A percentile compares a stretch with the other conserved stretches of the same genome.
Conservation (phyloP, 2,888 invertebrate genomes). For the Aspidiotus rigidus region DNA sequence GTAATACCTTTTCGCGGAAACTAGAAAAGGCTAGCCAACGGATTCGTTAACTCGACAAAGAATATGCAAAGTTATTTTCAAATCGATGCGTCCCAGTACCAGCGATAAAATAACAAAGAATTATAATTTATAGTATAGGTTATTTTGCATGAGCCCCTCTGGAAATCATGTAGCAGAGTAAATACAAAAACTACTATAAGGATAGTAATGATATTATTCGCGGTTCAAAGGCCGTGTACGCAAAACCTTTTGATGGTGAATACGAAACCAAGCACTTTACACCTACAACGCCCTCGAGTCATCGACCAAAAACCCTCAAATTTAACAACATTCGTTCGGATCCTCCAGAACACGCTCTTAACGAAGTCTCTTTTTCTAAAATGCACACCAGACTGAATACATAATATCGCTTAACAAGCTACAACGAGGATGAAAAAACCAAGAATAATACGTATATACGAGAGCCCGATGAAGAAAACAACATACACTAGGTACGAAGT, state of each 20-base stretch:
- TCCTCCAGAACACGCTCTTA: constrained; percentile 22
- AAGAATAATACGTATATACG: neutral
- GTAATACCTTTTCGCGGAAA: no score
- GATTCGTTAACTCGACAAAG: no score
- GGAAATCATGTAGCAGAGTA: constrained; percentile 9
- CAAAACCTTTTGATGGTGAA: constrained; percentile 28
- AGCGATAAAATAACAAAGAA: neutral
- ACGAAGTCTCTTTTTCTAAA: constrained; percentile 33
- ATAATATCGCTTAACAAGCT: constrained; percentile 31
- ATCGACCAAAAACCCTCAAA: constrained; percentile 31
- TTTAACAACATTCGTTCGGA: constrained; percentile 29
- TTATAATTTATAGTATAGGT: constrained; percentile 14
- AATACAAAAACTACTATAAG: constrained; percentile 29
- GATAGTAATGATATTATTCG: constrained; percentile 30
- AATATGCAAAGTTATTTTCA: no score
- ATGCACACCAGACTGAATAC: constrained; percentile 26
- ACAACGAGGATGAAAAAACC: constrained; percentile 9
- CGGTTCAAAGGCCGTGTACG: constrained; percentile 30
- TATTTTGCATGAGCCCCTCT: constrained; percentile 2
- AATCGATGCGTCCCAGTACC: neutral
- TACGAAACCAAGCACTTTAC: constrained; percentile 29
- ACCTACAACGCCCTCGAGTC: constrained; percentile 24
- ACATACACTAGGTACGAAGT: neutral
- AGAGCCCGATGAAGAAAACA: neutral
- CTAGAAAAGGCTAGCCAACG: no score